Base-by-base conservation (phyloP, 2,888 invertebrate species). In the Chloroclysta siterata region DNA sequence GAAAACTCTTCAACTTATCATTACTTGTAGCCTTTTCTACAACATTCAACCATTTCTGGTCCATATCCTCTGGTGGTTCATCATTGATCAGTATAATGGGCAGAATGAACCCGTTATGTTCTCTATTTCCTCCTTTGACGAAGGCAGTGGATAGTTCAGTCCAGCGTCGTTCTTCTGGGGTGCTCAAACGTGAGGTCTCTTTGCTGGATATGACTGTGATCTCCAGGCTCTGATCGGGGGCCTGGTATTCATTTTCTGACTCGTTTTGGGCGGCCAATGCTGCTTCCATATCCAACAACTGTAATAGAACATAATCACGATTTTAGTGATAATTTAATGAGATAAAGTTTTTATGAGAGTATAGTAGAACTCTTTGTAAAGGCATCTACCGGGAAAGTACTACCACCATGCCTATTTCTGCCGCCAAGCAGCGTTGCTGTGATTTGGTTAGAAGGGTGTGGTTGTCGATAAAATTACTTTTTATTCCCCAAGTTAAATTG, bases 61-160 rank as follows among this genome's bases (percentile, higher is more conserved):
- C 92, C 11, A 90, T 82, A 70, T 90, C 91, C 70, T 90, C 91
- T 0, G 86, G 85, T 14, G 87, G 85, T 70, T 85, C 86, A 46
- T 93, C 93, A 50, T 93, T 93, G 5, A 91, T 84, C 69, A 93
- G 69, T 22, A 93, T 92, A 33, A 92, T 88, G 1, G 92, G 93
- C 65, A 89, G 67, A 71, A 54, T 76, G 69, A 48, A 72, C 0
- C 68, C 66, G 41, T 75, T 75, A 41, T 78, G 79, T 2, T 78
- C 75, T 82, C 81, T 28, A 5, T 82, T 81, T 41, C 78, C 77
- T 76, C 78, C 77, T 76, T 84, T 89, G 41, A 76, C 52, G 14
- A 79, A 72, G 0, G 77, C 75, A 7, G 82, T 70, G 0, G 85
- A 77, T 68, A 82, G 78, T 56, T 84, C 84, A 0, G 79, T 66